Evolutionary conservation across 2,113 vertebrate genomes (phyloP), one percentile per base, ranked within the genome.

Genomic region (Gymnogyps californianus): DNA sequence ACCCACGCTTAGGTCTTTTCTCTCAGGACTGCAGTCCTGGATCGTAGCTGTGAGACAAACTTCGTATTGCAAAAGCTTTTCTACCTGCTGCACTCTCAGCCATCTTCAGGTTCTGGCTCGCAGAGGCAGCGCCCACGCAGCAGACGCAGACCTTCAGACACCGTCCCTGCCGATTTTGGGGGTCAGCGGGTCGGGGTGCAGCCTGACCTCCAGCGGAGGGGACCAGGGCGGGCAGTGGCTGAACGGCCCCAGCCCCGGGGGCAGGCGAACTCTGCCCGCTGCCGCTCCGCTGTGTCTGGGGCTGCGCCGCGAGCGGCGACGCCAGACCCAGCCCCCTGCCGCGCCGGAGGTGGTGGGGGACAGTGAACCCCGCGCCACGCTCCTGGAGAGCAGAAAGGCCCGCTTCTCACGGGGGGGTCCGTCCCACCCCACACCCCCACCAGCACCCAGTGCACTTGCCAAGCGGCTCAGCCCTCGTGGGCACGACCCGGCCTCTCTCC

Each of bases 321-420:
- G 3, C 26, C 64, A 38, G 38, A 15, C 9, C 42, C 28, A 10
- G 32, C 26, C 28, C 21, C 18, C 12, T 2, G 2, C 52, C 1
- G 0, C 7, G 6, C 11, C 3, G 1, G 62, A 51, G 55, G 6
- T 7, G 15, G 22, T 11, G 57, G 47, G 57, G 57, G 19, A 38
- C 38, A 25, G 38, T 2, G 20, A 72, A 36, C 55, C 57, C 65
- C 12, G 0, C 6, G 1, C 36, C 5, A 1, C 1, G 1, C 74
- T 59, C 36, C 36, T 2, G 1, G 44, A 44, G 44, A 34, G 15
- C 36, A 14, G 51, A 86, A 57, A 47, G n/a, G 22, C 40, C 70
- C 1, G 1, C 17, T 57, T 13, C 51, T 22, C 29, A 2, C 3
- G 5, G 28, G 15, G 15, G 31, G 38, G 4, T 16, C 47, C n/a